Evolutionary conservation across 2,797 vertebrate genomes (phyloP).

Genomic region (Falco columbarius): DNA sequence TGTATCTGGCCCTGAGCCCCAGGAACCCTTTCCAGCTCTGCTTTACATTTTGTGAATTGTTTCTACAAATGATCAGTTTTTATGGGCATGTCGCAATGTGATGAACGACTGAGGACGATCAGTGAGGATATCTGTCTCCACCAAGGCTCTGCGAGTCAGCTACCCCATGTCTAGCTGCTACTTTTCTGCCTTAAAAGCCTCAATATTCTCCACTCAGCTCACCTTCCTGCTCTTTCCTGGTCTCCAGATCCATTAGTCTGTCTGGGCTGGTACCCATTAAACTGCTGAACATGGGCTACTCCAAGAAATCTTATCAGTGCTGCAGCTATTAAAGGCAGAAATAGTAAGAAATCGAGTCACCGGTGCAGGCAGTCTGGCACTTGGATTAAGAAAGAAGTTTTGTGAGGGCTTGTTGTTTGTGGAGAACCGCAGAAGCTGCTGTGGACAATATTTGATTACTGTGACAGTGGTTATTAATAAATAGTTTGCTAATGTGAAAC

Average conservation of each 20-base stretch:
- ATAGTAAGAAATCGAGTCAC: not conserved
- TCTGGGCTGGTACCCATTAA: slow-evolving; percentile 52
- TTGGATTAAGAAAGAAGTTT: not conserved
- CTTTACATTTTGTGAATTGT: slow-evolving; percentile 32
- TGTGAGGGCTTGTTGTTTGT: not conserved
- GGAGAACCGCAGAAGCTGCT: not conserved
- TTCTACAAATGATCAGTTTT: not conserved
- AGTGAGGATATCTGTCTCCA: slow-evolving; percentile 56
- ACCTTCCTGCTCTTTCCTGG: slow-evolving; percentile 46
- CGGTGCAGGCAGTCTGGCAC: not conserved
- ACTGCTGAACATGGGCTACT: slow-evolving; percentile 17
- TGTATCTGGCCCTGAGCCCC: not conserved
- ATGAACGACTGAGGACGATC: slow-evolving; percentile 10
- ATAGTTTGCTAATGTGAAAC: not conserved
- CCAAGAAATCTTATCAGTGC: slow-evolving; percentile 1
- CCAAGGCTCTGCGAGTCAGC: slow-evolving; percentile 5
- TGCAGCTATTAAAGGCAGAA: slow-evolving; percentile 18
- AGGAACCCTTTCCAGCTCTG: slow-evolving; percentile 1
- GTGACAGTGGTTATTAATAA: not conserved
- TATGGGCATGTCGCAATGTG: not conserved
- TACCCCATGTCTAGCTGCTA: not conserved
- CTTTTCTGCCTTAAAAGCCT: slow-evolving; percentile 44
- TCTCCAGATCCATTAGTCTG: slow-evolving; percentile 52
- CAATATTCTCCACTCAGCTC: slow-evolving; percentile 20
- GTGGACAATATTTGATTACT: not conserved